phyloP scores from a whole-genome alignment of 2,113 vertebrate species.

The Macrotis lagotis region DNA sequence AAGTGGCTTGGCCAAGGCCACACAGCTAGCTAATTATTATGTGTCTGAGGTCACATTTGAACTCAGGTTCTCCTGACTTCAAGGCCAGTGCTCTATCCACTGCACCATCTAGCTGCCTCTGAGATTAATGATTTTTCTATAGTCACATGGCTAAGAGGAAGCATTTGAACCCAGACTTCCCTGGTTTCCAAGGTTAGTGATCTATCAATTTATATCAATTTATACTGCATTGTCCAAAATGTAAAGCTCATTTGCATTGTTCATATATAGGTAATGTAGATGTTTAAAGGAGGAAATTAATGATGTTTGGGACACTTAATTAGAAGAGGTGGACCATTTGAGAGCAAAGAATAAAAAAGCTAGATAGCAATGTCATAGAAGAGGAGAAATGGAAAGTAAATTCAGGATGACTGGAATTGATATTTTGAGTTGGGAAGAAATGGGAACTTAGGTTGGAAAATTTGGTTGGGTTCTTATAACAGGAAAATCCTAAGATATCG shows the following conservation, averaged over 20 bases:
- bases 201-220: too few species aligned
- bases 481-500: background rate
- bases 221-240: background rate
- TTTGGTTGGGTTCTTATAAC: background rate
- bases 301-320: background rate
- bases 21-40: too few species aligned
- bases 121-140: too few species aligned
- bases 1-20: too few species aligned
- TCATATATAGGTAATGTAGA: background rate
- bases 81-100: too few species aligned
- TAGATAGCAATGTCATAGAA: background rate
- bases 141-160: background rate
- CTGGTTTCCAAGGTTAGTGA: background rate
- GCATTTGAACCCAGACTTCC: background rate
- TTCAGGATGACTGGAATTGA: background rate
- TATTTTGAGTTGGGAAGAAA: background rate
- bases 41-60: too few species aligned
- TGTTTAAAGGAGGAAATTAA: background rate
- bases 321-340: background rate
- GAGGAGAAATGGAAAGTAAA: background rate
- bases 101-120: too few species aligned
- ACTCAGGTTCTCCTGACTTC: too few species aligned
- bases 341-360: background rate
- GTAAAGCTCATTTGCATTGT: background rate
- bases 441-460: background rate